A percentile compares a stretch with the other conserved stretches of the same genome.
Conservation (phyloP, 1,140 invertebrate genomes). For the Diorhabda elongata region DNA sequence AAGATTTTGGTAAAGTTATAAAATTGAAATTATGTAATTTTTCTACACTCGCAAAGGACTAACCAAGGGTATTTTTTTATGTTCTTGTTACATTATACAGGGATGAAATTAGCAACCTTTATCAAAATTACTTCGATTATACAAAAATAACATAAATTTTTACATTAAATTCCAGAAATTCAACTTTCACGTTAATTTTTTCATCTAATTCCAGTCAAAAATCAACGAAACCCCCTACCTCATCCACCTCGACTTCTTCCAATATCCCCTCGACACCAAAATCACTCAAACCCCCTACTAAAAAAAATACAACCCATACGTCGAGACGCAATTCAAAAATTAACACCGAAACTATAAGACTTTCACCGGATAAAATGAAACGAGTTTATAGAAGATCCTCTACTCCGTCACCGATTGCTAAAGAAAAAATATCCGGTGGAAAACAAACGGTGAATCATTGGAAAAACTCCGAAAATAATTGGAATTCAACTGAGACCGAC, state of each 20-base stretch:
- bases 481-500: slow-evolving; percentile 9
- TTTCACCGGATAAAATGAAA: background rate
- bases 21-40: too few relatives aligned
- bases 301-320: background rate
- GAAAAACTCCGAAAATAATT: background rate
- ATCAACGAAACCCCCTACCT: background rate
- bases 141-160: too few relatives aligned
- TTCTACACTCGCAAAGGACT: too few relatives aligned
- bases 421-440: background rate
- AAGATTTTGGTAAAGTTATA: too few relatives aligned
- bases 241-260: background rate
- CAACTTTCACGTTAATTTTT: background rate
- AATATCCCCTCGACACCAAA: slow-evolving; percentile 6
- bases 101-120: too few relatives aligned
- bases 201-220: background rate
- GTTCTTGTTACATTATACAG: too few relatives aligned
- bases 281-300: background rate
- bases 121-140: too few relatives aligned
- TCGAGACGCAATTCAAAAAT: background rate
- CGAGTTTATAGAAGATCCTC: background rate
- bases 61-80: too few relatives aligned
- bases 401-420: background rate
- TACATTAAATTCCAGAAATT: too few relatives aligned
- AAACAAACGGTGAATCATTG: background rate
- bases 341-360: background rate